Base-by-base conservation (phyloP, 2,113 vertebrate genomes). In the Noturus placidus region DNA sequence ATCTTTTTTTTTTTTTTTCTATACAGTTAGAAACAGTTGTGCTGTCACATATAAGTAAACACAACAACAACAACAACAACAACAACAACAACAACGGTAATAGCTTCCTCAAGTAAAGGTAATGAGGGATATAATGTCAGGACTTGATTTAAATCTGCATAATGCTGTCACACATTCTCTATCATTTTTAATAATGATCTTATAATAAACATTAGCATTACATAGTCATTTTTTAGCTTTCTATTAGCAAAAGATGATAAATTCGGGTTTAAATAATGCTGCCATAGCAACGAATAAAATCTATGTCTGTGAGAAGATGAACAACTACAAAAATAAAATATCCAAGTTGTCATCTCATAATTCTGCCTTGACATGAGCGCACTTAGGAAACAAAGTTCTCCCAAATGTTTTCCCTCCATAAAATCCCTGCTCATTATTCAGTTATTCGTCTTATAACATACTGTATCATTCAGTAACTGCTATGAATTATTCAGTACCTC, bases 401-500 rank as follows among this genome's bases (percentile, higher is more conserved):
- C 76, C 76, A 82, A 82, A 82, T 82, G 57, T 6, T 82, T 35
- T 82, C 14, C 13, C 1, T 33, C 7, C 52, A 33, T 35, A 35
- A 57, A 81, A 11, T 42, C 56, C 79, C 19, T 82, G 33, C 82
- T 65, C 25, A 83, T 83, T 83, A 83, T 83, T 83, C 59, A 67
- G 59, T 83, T 65, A 50, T 83, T 46, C 27, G 30, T 65, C 35
- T 46, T 83, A 83, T 83, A 82, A 82, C 57, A 46, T 46, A 46
- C 46, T 46, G 14, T 65, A 65, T 61, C 4, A 82, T 83, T 83
- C 59, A 65, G 81, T 46, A 61, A n/a, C 25, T 83, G 17, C 25
- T 65, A 83, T 83, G 42, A 83, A 83, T 83, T 83, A 83, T 83
- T 83, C 38, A 83, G 14, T n/a, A 50, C 59, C 38, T 65, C 59